Conservation (phyloP, 2,797 vertebrate species). For the Bradypodion ventrale region DNA sequence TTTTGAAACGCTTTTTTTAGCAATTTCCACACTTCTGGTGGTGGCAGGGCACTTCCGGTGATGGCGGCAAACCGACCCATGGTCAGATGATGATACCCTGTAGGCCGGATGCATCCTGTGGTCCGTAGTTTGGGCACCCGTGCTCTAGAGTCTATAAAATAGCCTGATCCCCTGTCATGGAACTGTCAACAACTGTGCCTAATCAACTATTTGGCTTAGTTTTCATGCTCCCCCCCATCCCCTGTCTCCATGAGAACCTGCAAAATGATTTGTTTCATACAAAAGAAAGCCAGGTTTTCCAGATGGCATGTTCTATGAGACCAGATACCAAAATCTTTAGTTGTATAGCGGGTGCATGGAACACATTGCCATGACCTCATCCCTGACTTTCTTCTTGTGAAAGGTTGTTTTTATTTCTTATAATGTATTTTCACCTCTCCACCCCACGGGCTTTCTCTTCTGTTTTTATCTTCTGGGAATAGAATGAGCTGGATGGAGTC, state of each 20-base stretch:
- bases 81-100: no score
- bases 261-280: neutral
- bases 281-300: neutral
- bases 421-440: neutral
- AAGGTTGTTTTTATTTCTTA: neutral
- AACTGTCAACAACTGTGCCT: neutral
- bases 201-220: neutral
- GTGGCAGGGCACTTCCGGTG: no score
- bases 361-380: neutral
- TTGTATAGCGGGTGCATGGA: neutral
- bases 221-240: neutral
- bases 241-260: neutral
- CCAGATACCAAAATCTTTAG: neutral
- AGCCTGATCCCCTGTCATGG: neutral
- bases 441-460: neutral
- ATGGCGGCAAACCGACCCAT: no score
- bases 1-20: no score
- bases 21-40: no score
- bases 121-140: no score
- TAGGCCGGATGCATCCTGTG: no score
- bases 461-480: neutral
- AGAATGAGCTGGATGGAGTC: constrained; percentile 86
- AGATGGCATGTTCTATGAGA: neutral
- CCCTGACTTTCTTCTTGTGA: neutral
- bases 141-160: neutral